phyloP scores from a whole-genome alignment of 1,140 invertebrate genomes.

The Drosophila grimshawi region DNA sequence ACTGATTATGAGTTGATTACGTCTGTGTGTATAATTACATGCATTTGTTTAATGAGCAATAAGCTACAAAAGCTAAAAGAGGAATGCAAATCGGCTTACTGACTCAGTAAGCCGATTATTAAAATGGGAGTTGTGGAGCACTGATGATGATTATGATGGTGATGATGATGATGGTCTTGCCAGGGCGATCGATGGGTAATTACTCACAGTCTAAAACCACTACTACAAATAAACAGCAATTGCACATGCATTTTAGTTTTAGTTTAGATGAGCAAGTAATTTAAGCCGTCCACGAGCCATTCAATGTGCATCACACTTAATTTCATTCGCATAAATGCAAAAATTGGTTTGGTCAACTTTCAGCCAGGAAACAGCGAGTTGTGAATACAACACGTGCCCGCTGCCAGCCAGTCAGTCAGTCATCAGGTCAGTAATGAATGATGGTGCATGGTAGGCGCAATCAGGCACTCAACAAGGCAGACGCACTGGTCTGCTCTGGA shows the following conservation, averaged over 20 bases:
- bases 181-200: no score
- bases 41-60: constrained; percentile 17
- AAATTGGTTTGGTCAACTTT: constrained; percentile 47
- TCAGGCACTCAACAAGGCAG: no score
- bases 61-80: constrained; percentile 25
- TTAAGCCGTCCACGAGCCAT: constrained; percentile 33
- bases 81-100: constrained; percentile 57
- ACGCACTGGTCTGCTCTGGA: no score
- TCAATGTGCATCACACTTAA: constrained; percentile 63
- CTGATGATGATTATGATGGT: not conserved
- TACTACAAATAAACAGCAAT: not conserved
- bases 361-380: constrained; percentile 50
- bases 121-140: not conserved
- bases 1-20: constrained; percentile 66
- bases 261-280: no score
- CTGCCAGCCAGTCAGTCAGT: not conserved
- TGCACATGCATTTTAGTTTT: no score
- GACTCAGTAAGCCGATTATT: constrained; percentile 23
- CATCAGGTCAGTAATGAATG: constrained; percentile 37
- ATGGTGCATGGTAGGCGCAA: constrained; percentile 16
- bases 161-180: not conserved
- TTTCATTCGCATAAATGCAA: constrained; percentile 49
- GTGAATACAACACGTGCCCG: constrained; percentile 57
- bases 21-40: constrained; percentile 7
- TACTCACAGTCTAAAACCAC: no score